These are phyloP conservation scores for Engraulis encrasicolus DNA, from an alignment of 2,113 vertebrate species.

Conservation along the genomic window DNA sequence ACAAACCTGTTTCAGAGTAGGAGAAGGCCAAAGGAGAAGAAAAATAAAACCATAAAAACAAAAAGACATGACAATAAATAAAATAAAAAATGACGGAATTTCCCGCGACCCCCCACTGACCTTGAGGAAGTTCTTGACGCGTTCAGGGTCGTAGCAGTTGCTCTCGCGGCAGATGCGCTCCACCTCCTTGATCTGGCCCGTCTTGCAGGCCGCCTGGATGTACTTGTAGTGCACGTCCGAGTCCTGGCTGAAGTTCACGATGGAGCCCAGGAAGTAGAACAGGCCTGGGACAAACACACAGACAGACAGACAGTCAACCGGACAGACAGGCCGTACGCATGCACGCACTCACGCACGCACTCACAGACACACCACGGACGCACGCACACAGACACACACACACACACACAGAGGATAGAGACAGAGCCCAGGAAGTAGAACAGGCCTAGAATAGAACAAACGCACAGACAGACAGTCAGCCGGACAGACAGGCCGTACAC, in stretches of 20 bases:
- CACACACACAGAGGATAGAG: background rate
- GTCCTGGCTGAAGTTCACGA: constrained; percentile 96
- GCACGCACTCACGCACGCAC: background rate
- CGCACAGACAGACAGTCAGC: background rate
- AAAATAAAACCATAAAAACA: too few species aligned
- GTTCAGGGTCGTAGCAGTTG: constrained; percentile 90
- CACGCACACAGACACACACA: constrained; percentile 13
- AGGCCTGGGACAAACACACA: constrained; percentile 74
- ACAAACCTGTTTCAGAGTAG: too few species aligned
- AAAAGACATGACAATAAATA: too few species aligned
- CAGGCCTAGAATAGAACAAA: too few species aligned
- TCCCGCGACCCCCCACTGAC: constrained; percentile 57
- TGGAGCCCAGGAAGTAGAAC: constrained; percentile 94
- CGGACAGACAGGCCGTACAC: background rate
- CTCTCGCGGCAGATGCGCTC: constrained; percentile 92
- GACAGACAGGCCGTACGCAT: background rate
- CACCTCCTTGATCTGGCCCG: constrained; percentile 94
- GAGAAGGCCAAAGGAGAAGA: too few species aligned
- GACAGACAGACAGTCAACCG: constrained; percentile 19
- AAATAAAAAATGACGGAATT: too few species aligned
- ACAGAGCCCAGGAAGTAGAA: background rate
- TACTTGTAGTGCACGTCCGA: constrained; percentile 94
- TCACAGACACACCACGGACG: background rate
- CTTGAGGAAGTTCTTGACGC: constrained; percentile 94
- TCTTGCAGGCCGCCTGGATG: constrained; percentile 92